Evolutionary conservation across 1,140 invertebrate genomes (phyloP), one percentile per base, ranked within the genome.

Genomic region (Drosophila navojoa): DNA sequence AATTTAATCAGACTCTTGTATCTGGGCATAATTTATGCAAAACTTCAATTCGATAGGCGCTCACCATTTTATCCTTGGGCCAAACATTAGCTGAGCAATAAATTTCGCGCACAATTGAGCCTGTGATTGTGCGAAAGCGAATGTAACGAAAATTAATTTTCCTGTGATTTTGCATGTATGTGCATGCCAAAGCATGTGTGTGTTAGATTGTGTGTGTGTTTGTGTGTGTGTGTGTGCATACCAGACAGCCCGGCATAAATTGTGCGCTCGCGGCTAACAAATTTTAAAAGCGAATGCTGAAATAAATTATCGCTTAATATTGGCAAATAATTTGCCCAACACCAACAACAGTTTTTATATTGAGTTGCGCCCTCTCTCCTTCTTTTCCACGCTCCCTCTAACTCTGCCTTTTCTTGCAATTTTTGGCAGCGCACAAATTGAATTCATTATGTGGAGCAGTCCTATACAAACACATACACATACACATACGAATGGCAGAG

Each of bases 231-330:
- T 40, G 6, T 60, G 54, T 63, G 45, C 61, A 16, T 13, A 40
- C n/a, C 38, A 22, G 62, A 32, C 44, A 58, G 62, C 52, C 45
- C 69, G 54, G 67, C 62, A 84, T 89, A 89, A 82, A 89, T 89
- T 89, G 57, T 63, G 16, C 54, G 84, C 84, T 72, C 73, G 76
- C 60, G 79, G 84, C 70, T 64, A 79, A 82, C 59, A 82, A 89
- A 82, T 77, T 89, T 87, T 67, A 72, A 89, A 82, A 63, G 76
- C 72, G 67, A 87, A 84, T 87, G 71, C 66, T 71, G 77, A 89
- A 89, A 89, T 89, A 89, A 89, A 89, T 89, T 89, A 89, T 89
- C 84, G 77, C 81, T 80, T 89, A 89, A 84, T 89, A 89, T 89
- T 72, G 84, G 84, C 73, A 89, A 89, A 89, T 89, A 74, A 89